Evolutionary conservation across 2,113 vertebrate species (phyloP).

Genomic region (Neodontobutis hainanensis): DNA sequence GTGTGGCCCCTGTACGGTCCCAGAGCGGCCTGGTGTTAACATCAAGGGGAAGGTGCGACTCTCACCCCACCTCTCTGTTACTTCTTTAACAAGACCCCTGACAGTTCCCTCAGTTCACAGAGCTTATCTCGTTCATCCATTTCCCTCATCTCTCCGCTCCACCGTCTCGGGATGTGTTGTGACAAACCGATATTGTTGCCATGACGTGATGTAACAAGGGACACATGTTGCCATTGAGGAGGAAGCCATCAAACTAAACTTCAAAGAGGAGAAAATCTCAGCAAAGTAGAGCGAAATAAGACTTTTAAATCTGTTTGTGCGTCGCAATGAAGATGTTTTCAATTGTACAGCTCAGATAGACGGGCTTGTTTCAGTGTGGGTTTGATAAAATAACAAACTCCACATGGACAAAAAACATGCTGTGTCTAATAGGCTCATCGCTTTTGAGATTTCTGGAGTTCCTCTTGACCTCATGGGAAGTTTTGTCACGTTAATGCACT

Average conservation of each 20-base stretch:
- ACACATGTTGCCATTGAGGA: slow-evolving; percentile 64
- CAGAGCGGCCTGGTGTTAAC: slow-evolving; percentile 54
- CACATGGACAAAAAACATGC: slow-evolving; percentile 53
- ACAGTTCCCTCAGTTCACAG: slow-evolving; percentile 51
- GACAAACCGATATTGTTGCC: slow-evolving; percentile 69
- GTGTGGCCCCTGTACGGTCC: slow-evolving; percentile 44
- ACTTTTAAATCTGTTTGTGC: slow-evolving; percentile 62
- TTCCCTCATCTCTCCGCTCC: slow-evolving; percentile 43
- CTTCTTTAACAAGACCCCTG: slow-evolving; percentile 61
- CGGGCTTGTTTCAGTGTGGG: slow-evolving; percentile 29
- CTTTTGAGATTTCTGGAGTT: slow-evolving; percentile 37
- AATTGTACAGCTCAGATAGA: slow-evolving; percentile 45
- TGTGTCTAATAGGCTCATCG: slow-evolving; percentile 31
- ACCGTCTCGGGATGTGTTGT: slow-evolving; percentile 63
- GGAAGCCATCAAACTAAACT: slow-evolving; percentile 57
- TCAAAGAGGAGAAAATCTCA: slow-evolving; percentile 66
- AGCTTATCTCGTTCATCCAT: slow-evolving; percentile 31
- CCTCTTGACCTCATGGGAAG: slow-evolving; percentile 29
- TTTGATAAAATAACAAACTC: slow-evolving; percentile 55
- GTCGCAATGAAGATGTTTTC: slow-evolving; percentile 62
- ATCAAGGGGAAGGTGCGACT: slow-evolving; percentile 64
- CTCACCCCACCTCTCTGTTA: slow-evolving; percentile 68
- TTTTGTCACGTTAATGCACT: slow-evolving; percentile 12
- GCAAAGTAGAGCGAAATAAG: slow-evolving; percentile 43
- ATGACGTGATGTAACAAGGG: slow-evolving; percentile 74